Base-by-base conservation (phyloP, 2,888 invertebrate genomes). In the Drosophila quinaria region DNA sequence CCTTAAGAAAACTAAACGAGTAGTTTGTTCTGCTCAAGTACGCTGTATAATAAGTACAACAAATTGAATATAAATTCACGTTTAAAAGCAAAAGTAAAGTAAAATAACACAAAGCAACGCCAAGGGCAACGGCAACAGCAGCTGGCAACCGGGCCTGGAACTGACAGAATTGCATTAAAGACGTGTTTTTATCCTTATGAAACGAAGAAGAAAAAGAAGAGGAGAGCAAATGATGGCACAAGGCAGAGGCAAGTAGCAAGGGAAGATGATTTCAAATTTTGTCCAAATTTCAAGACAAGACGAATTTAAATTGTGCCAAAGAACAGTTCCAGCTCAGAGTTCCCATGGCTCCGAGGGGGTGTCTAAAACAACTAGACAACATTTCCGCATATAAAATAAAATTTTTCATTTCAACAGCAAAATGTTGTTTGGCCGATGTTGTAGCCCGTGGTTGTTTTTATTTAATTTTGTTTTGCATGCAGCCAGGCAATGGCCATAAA, bases 21-120 rank as follows among this genome's bases (percentile, higher is more conserved):
- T 44, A 44, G 44, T 44, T 33, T 15, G n/a, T 9, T 19, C 25
- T 33, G 19, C 37, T 29, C 22, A 11, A 31, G 19, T 37, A 33
- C 22, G 13, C 15, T 46, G 39, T 37, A 69, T 25, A 49, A 31
- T 31, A 60, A 73, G 74, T 64, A 71, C 73, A 87, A 77, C 71
- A 83, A 85, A 85, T 88, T 84, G 80, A 84, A 84, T 84, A 84
- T 75, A 84, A 84, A 80, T 74, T 81, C 67, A 73, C 66, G 78
- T 69, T 83, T 71, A 71, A 68, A 64, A 71, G 73, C 70, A 60
- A 63, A 56, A 22, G 47, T 76, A 60, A 87, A 70, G 49, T 76
- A 54, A 87, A 71, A 65, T 51, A 70, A 52, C 66, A 67, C 60
- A 62, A 55, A 47, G 52, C 15, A 50, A 44, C 33, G 51, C 55